phyloP scores from a whole-genome alignment of 2,888 invertebrate genomes.

The Yponomeuta malinellus region DNA sequence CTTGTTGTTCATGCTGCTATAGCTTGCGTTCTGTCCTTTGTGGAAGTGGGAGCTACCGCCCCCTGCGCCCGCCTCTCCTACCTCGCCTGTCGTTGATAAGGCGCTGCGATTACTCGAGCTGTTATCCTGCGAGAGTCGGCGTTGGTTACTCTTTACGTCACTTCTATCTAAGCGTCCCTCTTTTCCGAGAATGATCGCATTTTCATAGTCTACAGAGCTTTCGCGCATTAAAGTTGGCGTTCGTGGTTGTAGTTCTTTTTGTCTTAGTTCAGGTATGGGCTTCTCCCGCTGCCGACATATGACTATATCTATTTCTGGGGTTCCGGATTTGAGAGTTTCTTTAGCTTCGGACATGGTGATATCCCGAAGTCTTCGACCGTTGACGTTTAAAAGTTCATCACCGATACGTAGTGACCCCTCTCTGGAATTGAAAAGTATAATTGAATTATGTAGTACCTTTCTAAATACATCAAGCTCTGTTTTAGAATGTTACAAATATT shows the following conservation, averaged over 20 bases:
- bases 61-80: constrained; percentile 46
- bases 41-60: constrained; percentile 75
- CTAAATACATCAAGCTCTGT: no score
- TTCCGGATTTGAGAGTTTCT: constrained; percentile 78
- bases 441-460: neutral
- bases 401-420: constrained; percentile 80
- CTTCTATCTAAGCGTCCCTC: constrained; percentile 63
- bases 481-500: no score
- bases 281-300: constrained; percentile 73
- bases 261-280: constrained; percentile 32
- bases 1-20: constrained; percentile 78
- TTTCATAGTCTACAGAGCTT: constrained; percentile 83
- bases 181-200: constrained; percentile 73
- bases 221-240: constrained; percentile 71
- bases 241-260: constrained; percentile 41
- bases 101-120: constrained; percentile 66
- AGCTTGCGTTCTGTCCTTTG: constrained; percentile 76
- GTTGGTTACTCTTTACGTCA: constrained; percentile 80
- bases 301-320: constrained; percentile 80
- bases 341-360: constrained; percentile 80
- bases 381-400: constrained; percentile 83
- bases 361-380: constrained; percentile 80
- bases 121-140: constrained; percentile 77
- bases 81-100: constrained; percentile 65
- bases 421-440: constrained; percentile 45